These are phyloP conservation scores for Scaptodrosophila latifasciaeformis DNA, from an alignment of 2,888 invertebrate genomes.

Conservation along the genomic window DNA sequence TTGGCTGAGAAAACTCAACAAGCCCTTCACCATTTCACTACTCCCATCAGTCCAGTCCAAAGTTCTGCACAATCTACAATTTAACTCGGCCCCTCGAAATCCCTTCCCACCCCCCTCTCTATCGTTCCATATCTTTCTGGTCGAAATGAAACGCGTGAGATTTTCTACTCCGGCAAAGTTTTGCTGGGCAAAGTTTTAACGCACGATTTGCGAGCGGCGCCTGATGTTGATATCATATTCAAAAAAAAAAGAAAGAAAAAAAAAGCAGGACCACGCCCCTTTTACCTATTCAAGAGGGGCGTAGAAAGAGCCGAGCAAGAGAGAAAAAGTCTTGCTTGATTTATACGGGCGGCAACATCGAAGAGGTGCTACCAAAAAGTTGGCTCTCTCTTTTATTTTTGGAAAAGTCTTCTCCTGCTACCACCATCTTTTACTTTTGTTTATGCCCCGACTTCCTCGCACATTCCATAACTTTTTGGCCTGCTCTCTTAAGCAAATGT, in stretches of 20 bases:
- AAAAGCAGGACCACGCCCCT: background rate
- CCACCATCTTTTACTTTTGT: too few species aligned
- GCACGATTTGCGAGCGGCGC: slow-evolving; percentile 61
- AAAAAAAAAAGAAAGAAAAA: background rate
- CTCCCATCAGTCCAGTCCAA: background rate
- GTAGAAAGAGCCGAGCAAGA: too few species aligned
- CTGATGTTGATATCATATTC: slow-evolving; percentile 67
- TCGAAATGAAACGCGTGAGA: slow-evolving; percentile 49
- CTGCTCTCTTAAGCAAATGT: too few species aligned
- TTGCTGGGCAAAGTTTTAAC: slow-evolving; percentile 57
- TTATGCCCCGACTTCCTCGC: too few species aligned
- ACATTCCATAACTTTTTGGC: too few species aligned
- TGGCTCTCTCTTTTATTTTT: slow-evolving; percentile 14
- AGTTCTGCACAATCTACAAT: slow-evolving; percentile 7
- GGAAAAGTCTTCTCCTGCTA: slow-evolving; percentile 1
- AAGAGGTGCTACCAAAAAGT: slow-evolving; percentile 57
- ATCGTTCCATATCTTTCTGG: background rate
- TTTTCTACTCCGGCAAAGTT: slow-evolving; percentile 53
- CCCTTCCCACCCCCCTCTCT: background rate
- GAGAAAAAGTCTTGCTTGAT: slow-evolving; percentile 47
- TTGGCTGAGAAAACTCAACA: slow-evolving; percentile 28
- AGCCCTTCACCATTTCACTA: background rate
- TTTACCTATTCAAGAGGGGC: background rate
- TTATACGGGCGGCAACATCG: slow-evolving; percentile 43
- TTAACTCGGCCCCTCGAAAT: slow-evolving; percentile 20